Conservation (phyloP, 2,113 vertebrate species). For the Prietella phreatophila region DNA sequence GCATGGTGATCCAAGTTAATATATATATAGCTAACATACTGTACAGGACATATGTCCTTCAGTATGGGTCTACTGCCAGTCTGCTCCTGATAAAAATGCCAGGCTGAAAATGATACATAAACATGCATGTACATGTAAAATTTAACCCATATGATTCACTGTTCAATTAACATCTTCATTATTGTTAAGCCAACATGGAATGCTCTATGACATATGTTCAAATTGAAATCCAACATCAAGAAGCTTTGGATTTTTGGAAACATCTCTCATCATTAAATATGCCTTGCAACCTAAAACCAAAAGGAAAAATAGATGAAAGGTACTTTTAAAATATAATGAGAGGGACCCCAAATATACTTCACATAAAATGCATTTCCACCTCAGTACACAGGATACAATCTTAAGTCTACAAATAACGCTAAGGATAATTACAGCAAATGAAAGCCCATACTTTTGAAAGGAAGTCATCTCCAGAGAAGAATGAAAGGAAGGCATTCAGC, state of each 20-base stretch:
- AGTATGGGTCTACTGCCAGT: slow-evolving; percentile 5
- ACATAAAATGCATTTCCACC: slow-evolving; percentile 48
- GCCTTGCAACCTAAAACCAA: slow-evolving; percentile 14
- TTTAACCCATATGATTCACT: neutral
- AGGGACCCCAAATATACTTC: slow-evolving; percentile 41
- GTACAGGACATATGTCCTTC: slow-evolving; percentile 21
- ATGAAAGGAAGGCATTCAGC: slow-evolving; percentile 55
- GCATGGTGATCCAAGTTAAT: slow-evolving; percentile 14
- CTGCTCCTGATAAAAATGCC: neutral
- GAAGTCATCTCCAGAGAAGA: slow-evolving; percentile 55
- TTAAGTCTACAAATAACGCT: slow-evolving; percentile 50
- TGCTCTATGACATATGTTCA: neutral
- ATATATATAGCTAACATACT: slow-evolving; percentile 29
- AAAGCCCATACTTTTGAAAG: slow-evolving; percentile 53
- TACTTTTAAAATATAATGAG: slow-evolving; percentile 43
- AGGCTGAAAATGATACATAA: neutral
- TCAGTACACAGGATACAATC: slow-evolving; percentile 44
- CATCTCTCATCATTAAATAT: slow-evolving; percentile 29
- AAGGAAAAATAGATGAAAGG: slow-evolving; percentile 49
- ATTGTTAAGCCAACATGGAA: slow-evolving; percentile 1
- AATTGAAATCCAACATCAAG: slow-evolving; percentile 1
- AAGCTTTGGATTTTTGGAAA: slow-evolving; percentile 6
- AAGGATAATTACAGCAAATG: slow-evolving; percentile 54
- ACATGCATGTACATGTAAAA: neutral
- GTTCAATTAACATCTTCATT: neutral